Conservation (phyloP, 1,140 invertebrate genomes). For the Aphaenogaster floridana region DNA sequence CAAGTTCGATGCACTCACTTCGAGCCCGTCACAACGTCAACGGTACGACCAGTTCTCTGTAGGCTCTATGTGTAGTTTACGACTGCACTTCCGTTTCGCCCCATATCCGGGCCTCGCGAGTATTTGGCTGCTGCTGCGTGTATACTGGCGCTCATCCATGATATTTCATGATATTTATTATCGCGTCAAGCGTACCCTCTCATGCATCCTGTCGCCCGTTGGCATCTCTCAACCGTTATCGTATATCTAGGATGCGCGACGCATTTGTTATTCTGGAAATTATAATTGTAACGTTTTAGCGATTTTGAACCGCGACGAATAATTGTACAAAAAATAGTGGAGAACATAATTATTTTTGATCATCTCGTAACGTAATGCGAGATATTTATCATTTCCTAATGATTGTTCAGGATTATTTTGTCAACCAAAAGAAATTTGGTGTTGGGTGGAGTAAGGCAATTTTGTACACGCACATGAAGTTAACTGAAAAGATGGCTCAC, state of each 20-base stretch:
- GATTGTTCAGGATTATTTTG: not conserved
- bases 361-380: not conserved
- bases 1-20: constrained; percentile 41
- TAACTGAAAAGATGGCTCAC: not conserved
- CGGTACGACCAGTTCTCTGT: constrained; percentile 26
- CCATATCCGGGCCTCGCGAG: constrained; percentile 59
- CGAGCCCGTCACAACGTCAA: constrained; percentile 12
- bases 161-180: constrained; percentile 70
- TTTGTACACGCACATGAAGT: not conserved
- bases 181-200: constrained; percentile 40
- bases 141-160: constrained; percentile 46
- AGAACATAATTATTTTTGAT: not conserved
- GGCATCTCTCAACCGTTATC: constrained; percentile 41
- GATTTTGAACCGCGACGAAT: not conserved
- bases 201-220: constrained; percentile 30
- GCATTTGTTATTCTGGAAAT: constrained; percentile 43
- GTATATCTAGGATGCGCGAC: constrained; percentile 28
- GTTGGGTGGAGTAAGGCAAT: not conserved
- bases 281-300: constrained; percentile 12
- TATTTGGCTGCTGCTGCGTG: constrained; percentile 56
- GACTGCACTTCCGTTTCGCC: constrained; percentile 67
- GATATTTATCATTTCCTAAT: not conserved
- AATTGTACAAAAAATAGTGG: not conserved
- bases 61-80: constrained; percentile 63
- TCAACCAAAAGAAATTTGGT: not conserved